These are phyloP conservation scores for Pseudomyrmex sp. DNA, from an alignment of 1,140 invertebrate genomes.

Conservation along the genomic window DNA sequence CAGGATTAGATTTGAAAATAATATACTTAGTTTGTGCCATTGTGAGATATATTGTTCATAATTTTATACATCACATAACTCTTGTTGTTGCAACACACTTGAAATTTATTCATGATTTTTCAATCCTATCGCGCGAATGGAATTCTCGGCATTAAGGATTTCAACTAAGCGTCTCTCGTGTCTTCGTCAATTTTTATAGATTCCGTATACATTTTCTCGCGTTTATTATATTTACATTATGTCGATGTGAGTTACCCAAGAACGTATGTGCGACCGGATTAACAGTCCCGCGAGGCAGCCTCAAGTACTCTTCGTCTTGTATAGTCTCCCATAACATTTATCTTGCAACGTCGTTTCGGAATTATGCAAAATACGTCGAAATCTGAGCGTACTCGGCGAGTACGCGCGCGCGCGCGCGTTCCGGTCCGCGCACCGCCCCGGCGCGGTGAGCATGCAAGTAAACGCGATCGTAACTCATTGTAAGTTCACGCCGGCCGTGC, in stretches of 20 bases:
- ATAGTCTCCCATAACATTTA: slow-evolving; percentile 20
- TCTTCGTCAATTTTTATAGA: no score
- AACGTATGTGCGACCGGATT: not conserved
- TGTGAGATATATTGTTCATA: no score
- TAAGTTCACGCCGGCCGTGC: slow-evolving; percentile 24
- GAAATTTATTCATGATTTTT: no score
- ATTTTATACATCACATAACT: no score
- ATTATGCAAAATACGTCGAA: slow-evolving; percentile 69
- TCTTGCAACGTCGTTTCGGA: slow-evolving; percentile 42
- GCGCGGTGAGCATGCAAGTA: slow-evolving; percentile 28
- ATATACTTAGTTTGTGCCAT: no score
- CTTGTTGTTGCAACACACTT: no score
- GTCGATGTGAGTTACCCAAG: not conserved
- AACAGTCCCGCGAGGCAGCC: not conserved
- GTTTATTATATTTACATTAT: not conserved
- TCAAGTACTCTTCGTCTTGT: not conserved
- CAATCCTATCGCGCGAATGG: no score
- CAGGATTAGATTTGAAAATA: no score
- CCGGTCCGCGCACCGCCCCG: not conserved
- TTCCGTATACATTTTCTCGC: not conserved
- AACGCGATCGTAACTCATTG: slow-evolving; percentile 46
- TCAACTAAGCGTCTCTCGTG: no score
- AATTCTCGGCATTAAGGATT: no score
- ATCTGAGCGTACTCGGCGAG: slow-evolving; percentile 45
- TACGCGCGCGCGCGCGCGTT: slow-evolving; percentile 25